These are phyloP conservation scores for Pyrocephalus nanus DNA, from an alignment of 2,797 vertebrate species.

Conservation along the genomic window DNA sequence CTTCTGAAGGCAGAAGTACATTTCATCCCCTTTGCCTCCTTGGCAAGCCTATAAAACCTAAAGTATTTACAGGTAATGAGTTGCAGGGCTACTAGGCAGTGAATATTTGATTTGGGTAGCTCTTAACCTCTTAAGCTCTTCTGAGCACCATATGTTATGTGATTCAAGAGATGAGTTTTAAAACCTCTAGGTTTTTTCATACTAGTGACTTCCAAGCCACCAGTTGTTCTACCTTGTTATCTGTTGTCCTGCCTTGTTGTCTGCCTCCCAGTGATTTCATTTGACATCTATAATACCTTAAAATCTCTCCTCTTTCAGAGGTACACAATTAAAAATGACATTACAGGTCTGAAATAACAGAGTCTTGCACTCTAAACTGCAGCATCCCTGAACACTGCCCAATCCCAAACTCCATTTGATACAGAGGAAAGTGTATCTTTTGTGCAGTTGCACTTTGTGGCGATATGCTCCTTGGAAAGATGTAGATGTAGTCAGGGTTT, in stretches of 20 bases:
- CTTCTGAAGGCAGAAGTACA: conserved; percentile 5
- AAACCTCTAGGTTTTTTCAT: background rate
- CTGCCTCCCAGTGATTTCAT: background rate
- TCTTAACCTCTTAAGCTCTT: background rate
- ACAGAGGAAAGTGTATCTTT: background rate
- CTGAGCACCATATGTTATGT: background rate
- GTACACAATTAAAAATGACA: background rate
- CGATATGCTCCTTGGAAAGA: background rate
- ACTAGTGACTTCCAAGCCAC: background rate
- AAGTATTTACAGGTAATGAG: background rate
- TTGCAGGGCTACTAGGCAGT: background rate
- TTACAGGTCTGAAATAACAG: background rate
- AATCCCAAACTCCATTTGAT: background rate
- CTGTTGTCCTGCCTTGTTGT: background rate
- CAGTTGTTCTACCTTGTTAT: background rate
- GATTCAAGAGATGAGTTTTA: background rate
- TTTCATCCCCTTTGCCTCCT: background rate
- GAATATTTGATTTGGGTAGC: background rate
- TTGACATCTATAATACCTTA: background rate
- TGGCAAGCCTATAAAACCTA: background rate
- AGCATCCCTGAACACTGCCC: background rate
- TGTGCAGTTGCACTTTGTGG: too few relatives aligned
- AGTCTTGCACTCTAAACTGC: background rate
- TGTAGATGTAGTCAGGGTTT: background rate
- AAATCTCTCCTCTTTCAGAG: background rate